Conservation (phyloP, 2,113 vertebrate species). For the Heptranchias perlo region DNA sequence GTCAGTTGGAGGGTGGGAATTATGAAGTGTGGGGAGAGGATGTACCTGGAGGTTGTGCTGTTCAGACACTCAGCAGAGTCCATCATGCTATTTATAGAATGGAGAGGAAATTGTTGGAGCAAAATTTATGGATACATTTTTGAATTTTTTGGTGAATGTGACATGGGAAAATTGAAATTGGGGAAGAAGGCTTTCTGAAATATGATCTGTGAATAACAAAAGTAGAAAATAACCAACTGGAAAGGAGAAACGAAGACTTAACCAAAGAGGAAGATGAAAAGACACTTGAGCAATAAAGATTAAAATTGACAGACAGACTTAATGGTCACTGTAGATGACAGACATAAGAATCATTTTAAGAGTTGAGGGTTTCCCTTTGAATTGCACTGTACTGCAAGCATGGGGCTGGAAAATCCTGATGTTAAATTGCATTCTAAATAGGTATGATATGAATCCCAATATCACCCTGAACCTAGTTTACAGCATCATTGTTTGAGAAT, state of each 20-base stretch:
- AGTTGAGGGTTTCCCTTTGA: background rate
- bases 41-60: background rate
- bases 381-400: background rate
- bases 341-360: background rate
- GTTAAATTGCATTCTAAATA: background rate
- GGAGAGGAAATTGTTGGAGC: background rate
- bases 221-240: background rate
- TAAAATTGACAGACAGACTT: background rate
- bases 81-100: background rate
- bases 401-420: background rate
- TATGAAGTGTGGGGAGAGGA: background rate
- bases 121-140: background rate
- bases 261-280: background rate
- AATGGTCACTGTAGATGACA: background rate
- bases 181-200: background rate
- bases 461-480: background rate
- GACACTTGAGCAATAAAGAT: background rate
- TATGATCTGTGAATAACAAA: background rate
- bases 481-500: background rate
- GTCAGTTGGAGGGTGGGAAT: background rate
- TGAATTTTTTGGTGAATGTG: background rate
- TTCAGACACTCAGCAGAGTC: background rate
- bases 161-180: background rate
- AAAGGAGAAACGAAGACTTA: background rate
- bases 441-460: background rate